These are phyloP conservation scores for Poeciliopsis turrubarensis DNA, from an alignment of 2,113 vertebrate genomes.

Conservation along the genomic window DNA sequence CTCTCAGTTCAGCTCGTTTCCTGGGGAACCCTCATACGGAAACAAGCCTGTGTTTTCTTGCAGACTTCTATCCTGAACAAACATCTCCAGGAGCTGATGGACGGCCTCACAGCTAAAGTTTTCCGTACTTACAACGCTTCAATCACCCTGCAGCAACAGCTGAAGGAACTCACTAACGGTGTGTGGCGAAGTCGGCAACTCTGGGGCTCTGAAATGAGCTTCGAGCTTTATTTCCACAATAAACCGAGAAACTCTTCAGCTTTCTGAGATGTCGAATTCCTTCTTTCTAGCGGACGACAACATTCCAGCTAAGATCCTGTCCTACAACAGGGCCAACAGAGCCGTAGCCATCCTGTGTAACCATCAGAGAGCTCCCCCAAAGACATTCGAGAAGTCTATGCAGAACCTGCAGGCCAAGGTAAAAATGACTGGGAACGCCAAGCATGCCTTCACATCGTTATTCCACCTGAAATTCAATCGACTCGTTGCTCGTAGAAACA, in stretches of 20 bases:
- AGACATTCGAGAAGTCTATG: constrained; percentile 99
- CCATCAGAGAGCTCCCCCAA: constrained; percentile 98
- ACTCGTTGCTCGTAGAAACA: no score
- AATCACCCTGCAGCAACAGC: constrained; percentile 96
- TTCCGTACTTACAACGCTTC: constrained; percentile 99
- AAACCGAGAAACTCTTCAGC: background rate
- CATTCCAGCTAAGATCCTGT: constrained; percentile 94
- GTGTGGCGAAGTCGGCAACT: constrained; percentile 34
- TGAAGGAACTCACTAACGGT: constrained; percentile 93
- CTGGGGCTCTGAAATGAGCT: background rate
- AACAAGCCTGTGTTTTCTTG: background rate
- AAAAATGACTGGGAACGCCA: background rate
- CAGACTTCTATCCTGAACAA: constrained; percentile 98
- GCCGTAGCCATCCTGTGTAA: constrained; percentile 98
- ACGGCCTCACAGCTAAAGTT: constrained; percentile 97
- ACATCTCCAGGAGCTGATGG: constrained; percentile 98
- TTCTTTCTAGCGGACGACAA: constrained; percentile 88
- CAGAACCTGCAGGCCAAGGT: constrained; percentile 96
- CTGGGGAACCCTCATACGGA: background rate
- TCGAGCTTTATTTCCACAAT: background rate
- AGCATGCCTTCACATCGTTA: no score
- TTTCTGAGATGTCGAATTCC: background rate
- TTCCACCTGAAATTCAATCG: no score
- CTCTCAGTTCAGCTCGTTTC: background rate
- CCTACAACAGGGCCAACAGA: constrained; percentile 97